Conservation (phyloP, 64 coral and sea anemone species). For the Anthopleura sola region DNA sequence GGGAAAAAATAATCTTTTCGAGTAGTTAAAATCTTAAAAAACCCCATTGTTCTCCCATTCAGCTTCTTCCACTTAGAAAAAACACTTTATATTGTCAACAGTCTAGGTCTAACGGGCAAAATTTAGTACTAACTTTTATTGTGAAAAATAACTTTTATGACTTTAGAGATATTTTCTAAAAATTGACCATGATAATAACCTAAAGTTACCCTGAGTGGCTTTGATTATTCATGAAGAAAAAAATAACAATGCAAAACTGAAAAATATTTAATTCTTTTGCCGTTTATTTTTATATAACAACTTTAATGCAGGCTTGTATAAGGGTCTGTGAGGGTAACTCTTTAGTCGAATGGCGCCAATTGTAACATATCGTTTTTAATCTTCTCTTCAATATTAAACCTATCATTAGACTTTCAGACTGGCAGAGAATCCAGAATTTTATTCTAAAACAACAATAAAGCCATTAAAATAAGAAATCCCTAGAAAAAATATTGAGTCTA, state of each 20-base stretch:
- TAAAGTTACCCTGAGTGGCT: not conserved
- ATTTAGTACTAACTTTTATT: not conserved
- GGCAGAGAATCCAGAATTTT: not conserved
- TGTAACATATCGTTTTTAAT: not conserved
- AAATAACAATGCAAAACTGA: not conserved
- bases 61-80: not conserved
- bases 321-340: not conserved
- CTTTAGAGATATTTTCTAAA: constrained; percentile 2
- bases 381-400: not conserved
- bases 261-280: not conserved
- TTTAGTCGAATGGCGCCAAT: not conserved
- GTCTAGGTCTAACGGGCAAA: not conserved
- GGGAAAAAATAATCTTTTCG: not conserved
- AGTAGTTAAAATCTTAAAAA: not conserved
- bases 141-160: not conserved
- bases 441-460: not conserved
- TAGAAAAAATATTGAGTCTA: not conserved
- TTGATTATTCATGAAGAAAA: not conserved
- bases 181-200: not conserved
- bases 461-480: not conserved
- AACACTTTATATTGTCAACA: not conserved
- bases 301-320: not conserved
- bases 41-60: not conserved
- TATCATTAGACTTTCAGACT: not conserved
- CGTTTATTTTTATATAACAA: not conserved